Conservation (phyloP, 2,113 vertebrate species). For the Zosterops borbonicus region DNA sequence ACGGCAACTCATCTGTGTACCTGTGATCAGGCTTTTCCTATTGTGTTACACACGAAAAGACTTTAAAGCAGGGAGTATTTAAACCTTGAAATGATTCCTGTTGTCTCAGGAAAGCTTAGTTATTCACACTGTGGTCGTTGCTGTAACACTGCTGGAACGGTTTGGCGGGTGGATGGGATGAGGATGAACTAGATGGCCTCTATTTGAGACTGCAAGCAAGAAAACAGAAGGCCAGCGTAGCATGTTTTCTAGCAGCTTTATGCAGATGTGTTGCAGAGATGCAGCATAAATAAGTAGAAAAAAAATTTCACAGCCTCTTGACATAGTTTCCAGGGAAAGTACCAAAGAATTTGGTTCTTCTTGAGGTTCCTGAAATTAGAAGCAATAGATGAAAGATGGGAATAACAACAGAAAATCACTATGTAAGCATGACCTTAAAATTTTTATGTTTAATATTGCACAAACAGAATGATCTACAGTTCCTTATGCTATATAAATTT, state of each 20-base stretch:
- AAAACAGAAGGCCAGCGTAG: constrained; percentile 62
- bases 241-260: constrained; percentile 72
- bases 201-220: constrained; percentile 61
- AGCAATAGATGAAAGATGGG: constrained; percentile 67
- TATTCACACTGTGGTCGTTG: background rate
- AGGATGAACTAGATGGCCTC: constrained; percentile 49
- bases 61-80: constrained; percentile 2
- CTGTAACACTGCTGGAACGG: constrained; percentile 59
- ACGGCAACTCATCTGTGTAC: background rate
- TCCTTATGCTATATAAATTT: background rate
- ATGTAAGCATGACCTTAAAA: background rate
- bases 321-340: constrained; percentile 99
- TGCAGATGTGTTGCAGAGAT: constrained; percentile 77
- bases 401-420: constrained; percentile 16
- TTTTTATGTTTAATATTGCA: background rate
- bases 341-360: constrained; percentile 96
- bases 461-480: background rate
- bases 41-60: background rate
- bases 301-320: constrained; percentile 87
- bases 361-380: constrained; percentile 91
- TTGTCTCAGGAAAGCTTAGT: constrained; percentile 13
- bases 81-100: background rate
- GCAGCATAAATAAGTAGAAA: constrained; percentile 71
- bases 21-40: constrained; percentile 7
- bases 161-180: constrained; percentile 63